Conservation (phyloP, 2,797 vertebrate genomes). For the Ptychadena robeensis region DNA sequence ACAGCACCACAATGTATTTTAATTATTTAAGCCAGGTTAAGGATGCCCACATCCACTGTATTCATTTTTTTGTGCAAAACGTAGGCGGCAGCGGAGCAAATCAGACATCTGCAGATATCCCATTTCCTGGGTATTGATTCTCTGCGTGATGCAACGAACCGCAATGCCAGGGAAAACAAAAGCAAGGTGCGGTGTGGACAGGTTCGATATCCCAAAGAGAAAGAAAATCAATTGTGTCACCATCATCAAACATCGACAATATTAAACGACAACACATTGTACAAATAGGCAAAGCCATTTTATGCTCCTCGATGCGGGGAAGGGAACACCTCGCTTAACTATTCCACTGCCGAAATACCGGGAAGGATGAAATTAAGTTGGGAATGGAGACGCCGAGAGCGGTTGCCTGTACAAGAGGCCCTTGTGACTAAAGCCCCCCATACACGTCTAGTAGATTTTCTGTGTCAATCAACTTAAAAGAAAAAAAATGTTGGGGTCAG, state of each 20-base stretch:
- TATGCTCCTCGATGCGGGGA: slow-evolving; percentile 36
- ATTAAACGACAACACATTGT: slow-evolving; percentile 58
- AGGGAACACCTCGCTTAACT: slow-evolving; percentile 28
- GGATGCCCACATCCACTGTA: slow-evolving; percentile 5
- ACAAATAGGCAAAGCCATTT: slow-evolving; percentile 44
- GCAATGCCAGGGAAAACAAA: slow-evolving; percentile 52
- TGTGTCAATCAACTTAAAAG: no score
- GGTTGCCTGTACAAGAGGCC: no score
- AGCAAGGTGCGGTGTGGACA: no score
- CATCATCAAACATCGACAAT: slow-evolving; percentile 55
- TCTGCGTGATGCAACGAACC: slow-evolving; percentile 44
- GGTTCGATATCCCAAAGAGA: slow-evolving; percentile 52
- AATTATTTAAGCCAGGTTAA: neutral
- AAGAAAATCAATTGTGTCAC: slow-evolving; percentile 59
- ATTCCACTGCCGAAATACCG: neutral
- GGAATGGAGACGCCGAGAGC: no score
- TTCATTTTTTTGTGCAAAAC: slow-evolving; percentile 25
- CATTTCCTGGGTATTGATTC: slow-evolving; percentile 59
- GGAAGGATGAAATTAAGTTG: no score
- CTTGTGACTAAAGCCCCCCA: no score
- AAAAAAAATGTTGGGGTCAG: no score
- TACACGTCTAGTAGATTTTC: no score
- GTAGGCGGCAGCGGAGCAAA: slow-evolving; percentile 41
- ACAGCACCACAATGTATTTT: slow-evolving; percentile 6
- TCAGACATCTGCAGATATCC: slow-evolving; percentile 55